Percentiles rank a stretch among this genome's conserved stretches.
phyloP scores from a whole-genome alignment of 2,888 invertebrate species.

The Erebia palarica region DNA sequence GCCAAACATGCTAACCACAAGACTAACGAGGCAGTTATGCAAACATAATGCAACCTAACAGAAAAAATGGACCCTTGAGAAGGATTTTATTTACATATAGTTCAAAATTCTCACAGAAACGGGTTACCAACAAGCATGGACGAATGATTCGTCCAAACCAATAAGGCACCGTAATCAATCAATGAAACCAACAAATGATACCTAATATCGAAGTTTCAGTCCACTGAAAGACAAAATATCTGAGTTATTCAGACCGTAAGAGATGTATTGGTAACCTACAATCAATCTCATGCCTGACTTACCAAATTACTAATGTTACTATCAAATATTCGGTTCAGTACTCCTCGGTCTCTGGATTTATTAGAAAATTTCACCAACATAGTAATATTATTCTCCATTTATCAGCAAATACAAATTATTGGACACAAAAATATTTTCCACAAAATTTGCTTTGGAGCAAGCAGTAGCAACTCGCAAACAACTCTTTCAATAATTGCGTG shows the following conservation, averaged over 20 bases:
- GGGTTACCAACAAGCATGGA: too few relatives aligned
- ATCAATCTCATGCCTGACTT: slow-evolving; percentile 11
- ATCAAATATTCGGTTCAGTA: slow-evolving; percentile 2
- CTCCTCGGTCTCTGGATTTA: background rate
- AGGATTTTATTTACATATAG: too few relatives aligned
- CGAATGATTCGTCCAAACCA: too few relatives aligned
- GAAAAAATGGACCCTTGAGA: too few relatives aligned
- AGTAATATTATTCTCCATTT: background rate
- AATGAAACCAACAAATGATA: background rate
- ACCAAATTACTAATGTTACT: slow-evolving; percentile 8
- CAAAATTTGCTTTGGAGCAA: too few relatives aligned
- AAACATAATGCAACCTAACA: too few relatives aligned
- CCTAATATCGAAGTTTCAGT: background rate
- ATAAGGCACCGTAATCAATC: too few relatives aligned
- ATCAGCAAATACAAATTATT: slow-evolving; percentile 6
- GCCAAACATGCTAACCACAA: too few relatives aligned
- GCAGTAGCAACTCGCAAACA: too few relatives aligned
- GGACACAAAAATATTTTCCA: background rate
- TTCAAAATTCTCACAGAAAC: too few relatives aligned
- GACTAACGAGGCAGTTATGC: too few relatives aligned
- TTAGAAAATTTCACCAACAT: background rate
- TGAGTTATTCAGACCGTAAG: slow-evolving; percentile 6
- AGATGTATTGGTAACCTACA: slow-evolving; percentile 8
- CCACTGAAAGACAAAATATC: background rate
- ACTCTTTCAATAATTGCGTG: too few relatives aligned